phyloP scores from a whole-genome alignment of 1,140 invertebrate genomes.

The Neelides sp. region DNA sequence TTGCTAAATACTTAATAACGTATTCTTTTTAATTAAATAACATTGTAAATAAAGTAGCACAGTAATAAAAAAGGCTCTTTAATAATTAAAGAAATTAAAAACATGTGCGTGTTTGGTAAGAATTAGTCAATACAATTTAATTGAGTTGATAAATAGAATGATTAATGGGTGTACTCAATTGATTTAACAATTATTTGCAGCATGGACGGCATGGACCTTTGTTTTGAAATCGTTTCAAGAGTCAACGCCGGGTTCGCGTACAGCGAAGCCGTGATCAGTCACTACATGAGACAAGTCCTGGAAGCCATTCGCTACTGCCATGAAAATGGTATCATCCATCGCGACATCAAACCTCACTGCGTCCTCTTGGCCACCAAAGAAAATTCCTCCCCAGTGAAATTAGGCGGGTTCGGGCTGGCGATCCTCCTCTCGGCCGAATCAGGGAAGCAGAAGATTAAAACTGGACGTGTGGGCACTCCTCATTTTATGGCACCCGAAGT shows the following conservation, averaged over 20 bases:
- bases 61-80: not conserved
- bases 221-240: slow-evolving; percentile 93
- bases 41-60: not conserved
- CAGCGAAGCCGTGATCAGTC: slow-evolving; percentile 95
- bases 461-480: slow-evolving; percentile 55
- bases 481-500: slow-evolving; percentile 97
- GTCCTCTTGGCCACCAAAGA: slow-evolving; percentile 85
- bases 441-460: slow-evolving; percentile 28
- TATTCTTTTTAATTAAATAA: no score
- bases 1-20: not conserved
- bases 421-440: slow-evolving; percentile 62
- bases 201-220: slow-evolving; percentile 96
- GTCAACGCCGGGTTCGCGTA: slow-evolving; percentile 93
- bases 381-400: slow-evolving; percentile 81
- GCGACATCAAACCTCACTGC: slow-evolving; percentile 90
- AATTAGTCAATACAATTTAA: no score
- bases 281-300: slow-evolving; percentile 94
- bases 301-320: slow-evolving; percentile 91
- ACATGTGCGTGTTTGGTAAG: no score
- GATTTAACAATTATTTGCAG: slow-evolving; percentile 49
- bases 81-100: not conserved
- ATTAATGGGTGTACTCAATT: slow-evolving; percentile 30
- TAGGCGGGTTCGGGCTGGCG: slow-evolving; percentile 80
- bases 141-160: no score
- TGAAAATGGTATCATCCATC: slow-evolving; percentile 91